Evolutionary conservation across 92 coral and sea anemone genomes (phyloP).

Genomic region (Desmophyllum pertusum): DNA sequence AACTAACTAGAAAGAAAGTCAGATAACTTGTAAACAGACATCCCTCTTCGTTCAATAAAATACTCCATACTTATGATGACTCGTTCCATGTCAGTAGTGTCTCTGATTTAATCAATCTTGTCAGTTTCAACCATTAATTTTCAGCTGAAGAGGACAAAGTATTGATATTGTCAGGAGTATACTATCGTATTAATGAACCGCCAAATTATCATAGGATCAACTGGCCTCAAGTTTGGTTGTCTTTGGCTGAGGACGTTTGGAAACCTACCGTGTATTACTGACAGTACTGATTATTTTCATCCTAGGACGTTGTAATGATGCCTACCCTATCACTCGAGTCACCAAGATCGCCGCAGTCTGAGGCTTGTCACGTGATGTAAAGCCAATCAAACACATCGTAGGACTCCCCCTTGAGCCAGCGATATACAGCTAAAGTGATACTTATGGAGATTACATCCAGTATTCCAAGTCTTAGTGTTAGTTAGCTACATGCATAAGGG

Average conservation of each 20-base stretch:
- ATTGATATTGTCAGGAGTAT: too few species aligned
- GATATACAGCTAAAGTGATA: neutral
- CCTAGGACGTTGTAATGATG: constrained; percentile 20
- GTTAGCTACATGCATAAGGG: neutral
- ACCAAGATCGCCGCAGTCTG: neutral
- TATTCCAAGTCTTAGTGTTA: neutral
- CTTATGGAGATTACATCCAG: neutral
- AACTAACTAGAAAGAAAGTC: neutral
- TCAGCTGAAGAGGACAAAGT: too few species aligned
- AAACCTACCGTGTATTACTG: neutral
- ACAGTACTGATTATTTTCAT: neutral
- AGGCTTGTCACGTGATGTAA: constrained; percentile 33
- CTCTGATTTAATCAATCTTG: too few species aligned
- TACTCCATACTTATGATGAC: too few species aligned
- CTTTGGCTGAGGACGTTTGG: too few species aligned
- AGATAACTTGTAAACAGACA: neutral
- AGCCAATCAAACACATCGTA: neutral
- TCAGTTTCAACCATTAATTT: too few species aligned
- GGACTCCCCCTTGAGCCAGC: neutral
- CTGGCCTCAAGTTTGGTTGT: too few species aligned
- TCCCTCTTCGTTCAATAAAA: neutral
- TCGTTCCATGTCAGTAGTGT: too few species aligned
- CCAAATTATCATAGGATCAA: too few species aligned
- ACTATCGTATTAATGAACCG: too few species aligned
- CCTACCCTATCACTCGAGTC: neutral